Base-by-base conservation (phyloP, 2,797 vertebrate species). In the Hirundo rustica region DNA sequence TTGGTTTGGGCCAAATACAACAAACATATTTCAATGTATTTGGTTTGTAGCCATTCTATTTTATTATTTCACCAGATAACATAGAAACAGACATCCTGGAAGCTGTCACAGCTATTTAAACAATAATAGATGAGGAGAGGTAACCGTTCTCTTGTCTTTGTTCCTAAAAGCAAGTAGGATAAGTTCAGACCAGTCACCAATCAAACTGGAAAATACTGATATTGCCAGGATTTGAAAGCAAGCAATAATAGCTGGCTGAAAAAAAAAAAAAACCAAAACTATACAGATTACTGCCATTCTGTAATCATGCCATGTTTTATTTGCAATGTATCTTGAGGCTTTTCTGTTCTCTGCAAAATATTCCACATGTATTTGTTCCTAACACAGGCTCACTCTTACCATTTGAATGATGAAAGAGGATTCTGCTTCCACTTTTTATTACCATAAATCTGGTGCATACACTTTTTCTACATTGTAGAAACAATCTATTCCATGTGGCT, bases 21-120 rank as follows among this genome's bases (percentile, higher is more conserved):
- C 10, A 18, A 80, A 87, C 75, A 88, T 91, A 96, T 96, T 94
- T 95, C 95, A 94, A n/a, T 89, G 47, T 42, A 65, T 92, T 96
- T 95, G 89, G 81, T 94, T 89, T 95, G 66, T 68, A 93, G 89
- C 68, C 89, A 91, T 94, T 92, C 50, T 89, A 47, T 94, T 96
- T 93, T 89, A 79, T 68, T 85, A 82, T 91, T 92, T 75, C 87
- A 72, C 75, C 30, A 95, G 87, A 92, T 96, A 97, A 92, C 85
- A 76, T 60, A 60, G 79, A 92, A 95, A 91, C 81, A 96, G 79
- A 93, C 87, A 95, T 91, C 78, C 87, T 93, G 82, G 76, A 93
- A 89, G 82, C 85, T 78, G 82, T 89, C 91, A 93, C 91, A 93
- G 94, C 89, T 92, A 95, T 96, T 95, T 94, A 96, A 93, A 95